Evolutionary conservation across 2,797 vertebrate genomes (phyloP).

Genomic region (Fundulus diaphanus): DNA sequence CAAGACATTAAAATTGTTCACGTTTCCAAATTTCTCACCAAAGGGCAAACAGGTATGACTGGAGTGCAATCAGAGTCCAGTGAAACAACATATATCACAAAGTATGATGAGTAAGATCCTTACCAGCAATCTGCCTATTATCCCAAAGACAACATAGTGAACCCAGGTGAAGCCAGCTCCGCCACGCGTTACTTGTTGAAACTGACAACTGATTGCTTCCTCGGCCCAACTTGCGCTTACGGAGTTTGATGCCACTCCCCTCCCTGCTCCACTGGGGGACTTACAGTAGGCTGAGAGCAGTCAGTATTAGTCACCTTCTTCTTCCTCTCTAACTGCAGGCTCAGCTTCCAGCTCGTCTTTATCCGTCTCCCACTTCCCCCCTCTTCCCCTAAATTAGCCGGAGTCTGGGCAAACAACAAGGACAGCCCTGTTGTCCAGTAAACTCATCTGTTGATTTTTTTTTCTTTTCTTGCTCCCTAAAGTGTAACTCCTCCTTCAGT

Average conservation of each 20-base stretch:
- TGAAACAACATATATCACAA: neutral
- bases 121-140: constrained; percentile 64
- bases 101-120: constrained; percentile 34
- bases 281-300: constrained; percentile 66
- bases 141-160: constrained; percentile 57
- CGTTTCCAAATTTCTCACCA: constrained; percentile 17
- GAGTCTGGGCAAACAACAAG: constrained; percentile 71
- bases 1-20: constrained; percentile 1
- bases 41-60: neutral
- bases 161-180: constrained; percentile 45
- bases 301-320: constrained; percentile 77
- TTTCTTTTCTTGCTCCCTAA: constrained; percentile 15
- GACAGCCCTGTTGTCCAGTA: constrained; percentile 50
- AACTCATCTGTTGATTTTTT: constrained; percentile 24
- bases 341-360: constrained; percentile 65
- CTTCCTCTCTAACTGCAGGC: constrained; percentile 46
- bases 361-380: constrained; percentile 63
- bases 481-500: constrained; percentile 40
- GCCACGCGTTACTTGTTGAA: constrained; percentile 54
- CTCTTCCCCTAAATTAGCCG: constrained; percentile 79
- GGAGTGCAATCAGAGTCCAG: constrained; percentile 1
- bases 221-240: constrained; percentile 30
- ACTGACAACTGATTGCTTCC: constrained; percentile 24
- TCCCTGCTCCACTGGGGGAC: constrained; percentile 26
- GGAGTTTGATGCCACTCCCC: constrained; percentile 52